Conservation (phyloP, 2,888 invertebrate genomes). For the Parelbella ahira region DNA sequence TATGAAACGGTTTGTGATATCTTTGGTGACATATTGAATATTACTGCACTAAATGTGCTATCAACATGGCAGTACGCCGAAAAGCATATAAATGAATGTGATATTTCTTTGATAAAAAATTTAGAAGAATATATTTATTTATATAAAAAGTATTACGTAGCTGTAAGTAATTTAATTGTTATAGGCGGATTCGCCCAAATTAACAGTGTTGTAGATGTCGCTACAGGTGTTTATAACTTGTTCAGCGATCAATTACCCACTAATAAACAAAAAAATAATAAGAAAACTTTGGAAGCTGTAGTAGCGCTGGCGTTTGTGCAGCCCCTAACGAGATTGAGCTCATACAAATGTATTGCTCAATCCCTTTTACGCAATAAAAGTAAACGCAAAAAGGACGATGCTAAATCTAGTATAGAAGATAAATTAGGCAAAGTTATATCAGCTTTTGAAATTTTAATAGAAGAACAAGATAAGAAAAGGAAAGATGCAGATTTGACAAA, state of each 20-base stretch:
- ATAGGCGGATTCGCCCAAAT: slow-evolving; percentile 85
- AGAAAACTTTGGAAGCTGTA: slow-evolving; percentile 80
- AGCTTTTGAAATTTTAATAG: slow-evolving; percentile 83
- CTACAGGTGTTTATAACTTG: slow-evolving; percentile 75
- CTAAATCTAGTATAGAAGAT: slow-evolving; percentile 71
- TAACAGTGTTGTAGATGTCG: slow-evolving; percentile 82
- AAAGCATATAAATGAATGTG: slow-evolving; percentile 83
- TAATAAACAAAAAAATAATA: slow-evolving; percentile 76
- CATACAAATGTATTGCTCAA: slow-evolving; percentile 82
- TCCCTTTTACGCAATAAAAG: slow-evolving; percentile 74
- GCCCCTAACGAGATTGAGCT: slow-evolving; percentile 82
- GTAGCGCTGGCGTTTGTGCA: slow-evolving; percentile 81
- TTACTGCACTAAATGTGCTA: slow-evolving; percentile 84
- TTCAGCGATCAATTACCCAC: slow-evolving; percentile 80
- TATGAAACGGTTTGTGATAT: slow-evolving; percentile 84
- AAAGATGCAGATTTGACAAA: slow-evolving; percentile 85
- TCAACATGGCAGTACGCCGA: slow-evolving; percentile 86
- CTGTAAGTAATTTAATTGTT: slow-evolving; percentile 86
- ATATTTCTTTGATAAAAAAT: slow-evolving; percentile 85
- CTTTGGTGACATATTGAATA: slow-evolving; percentile 85
- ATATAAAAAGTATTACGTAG: slow-evolving; percentile 85
- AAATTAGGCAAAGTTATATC: slow-evolving; percentile 78
- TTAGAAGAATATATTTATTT: slow-evolving; percentile 86
- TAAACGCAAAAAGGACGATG: slow-evolving; percentile 59
- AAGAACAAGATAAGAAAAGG: slow-evolving; percentile 82